Conservation (phyloP, 2,888 invertebrate species). For the Lobophora halterata region DNA sequence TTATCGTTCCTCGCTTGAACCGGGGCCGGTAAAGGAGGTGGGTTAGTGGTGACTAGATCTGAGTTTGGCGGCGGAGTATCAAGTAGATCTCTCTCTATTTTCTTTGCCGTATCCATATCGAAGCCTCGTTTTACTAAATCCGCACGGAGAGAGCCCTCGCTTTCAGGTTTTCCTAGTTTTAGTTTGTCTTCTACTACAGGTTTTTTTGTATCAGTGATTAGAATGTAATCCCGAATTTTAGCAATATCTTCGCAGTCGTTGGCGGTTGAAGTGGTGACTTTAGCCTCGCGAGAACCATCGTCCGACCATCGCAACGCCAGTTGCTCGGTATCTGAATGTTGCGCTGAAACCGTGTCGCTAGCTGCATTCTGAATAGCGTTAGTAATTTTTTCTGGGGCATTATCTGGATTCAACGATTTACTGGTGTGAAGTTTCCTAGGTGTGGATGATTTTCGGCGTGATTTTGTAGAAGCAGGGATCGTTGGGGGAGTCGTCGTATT, state of each 20-base stretch:
- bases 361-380: slow-evolving; percentile 31
- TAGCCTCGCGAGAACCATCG: slow-evolving; percentile 62
- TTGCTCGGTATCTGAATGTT: slow-evolving; percentile 62
- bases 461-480: slow-evolving; percentile 55
- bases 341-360: slow-evolving; percentile 30
- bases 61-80: slow-evolving; percentile 45
- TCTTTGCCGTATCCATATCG: slow-evolving; percentile 70
- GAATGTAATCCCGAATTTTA: slow-evolving; percentile 67
- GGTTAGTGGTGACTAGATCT: slow-evolving; percentile 19
- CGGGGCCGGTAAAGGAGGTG: slow-evolving; percentile 19
- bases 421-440: slow-evolving; percentile 69
- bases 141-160: slow-evolving; percentile 49
- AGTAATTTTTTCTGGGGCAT: slow-evolving; percentile 44
- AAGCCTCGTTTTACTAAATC: slow-evolving; percentile 70
- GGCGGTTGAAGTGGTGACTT: slow-evolving; percentile 30
- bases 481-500: slow-evolving; percentile 30
- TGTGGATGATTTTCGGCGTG: slow-evolving; percentile 73
- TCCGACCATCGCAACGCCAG: slow-evolving; percentile 64
- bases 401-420: slow-evolving; percentile 58
- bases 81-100: slow-evolving; percentile 67
- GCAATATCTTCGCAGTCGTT: slow-evolving; percentile 62
- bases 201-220: slow-evolving; percentile 39
- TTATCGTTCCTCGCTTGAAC: slow-evolving; percentile 29
- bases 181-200: too few species aligned
- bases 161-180: too few species aligned